Evolutionary conservation across 1,140 invertebrate species (phyloP), one percentile per base, ranked within the genome.

Genomic region (Luehdorfia chinensis): DNA sequence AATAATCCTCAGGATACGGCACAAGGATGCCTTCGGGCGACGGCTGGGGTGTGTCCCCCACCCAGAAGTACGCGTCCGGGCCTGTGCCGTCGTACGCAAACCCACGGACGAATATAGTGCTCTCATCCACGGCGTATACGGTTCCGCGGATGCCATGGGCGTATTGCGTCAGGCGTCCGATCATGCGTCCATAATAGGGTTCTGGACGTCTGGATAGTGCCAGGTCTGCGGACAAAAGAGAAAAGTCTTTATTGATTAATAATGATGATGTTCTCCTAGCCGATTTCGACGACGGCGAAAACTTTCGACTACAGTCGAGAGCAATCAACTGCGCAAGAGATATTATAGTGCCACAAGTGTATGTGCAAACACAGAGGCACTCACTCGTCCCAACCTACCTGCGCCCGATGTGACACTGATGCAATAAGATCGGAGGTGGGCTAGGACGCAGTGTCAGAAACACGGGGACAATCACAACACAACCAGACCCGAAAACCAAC

Each of bases 1-100:
- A 83, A 69, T 93, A 93, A 60, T 94, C 92, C 63, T 95, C 94
- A 18, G 95, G 95, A 77, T 95, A 96, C 0, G 95, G 94, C 66
- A 97, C 92, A 9, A 95, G 91, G 32, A 91, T 92, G 36, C 95
- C 95, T 7, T 93, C 91, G 2, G 94, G 94, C 50, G 90, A 92
- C 1, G 95, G 95, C 34, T 91, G 87, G 0, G 90, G 81, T 1
- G 91, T 91, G 65, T 94, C 94, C 1, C 95, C 95, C 12, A 94
- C 93, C 95, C 94, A 96, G 87, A 97, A 97, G 83, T 91, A 96
- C 2, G 94, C 93, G 75, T 94, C 94, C 36, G 94, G 94, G 9
- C 92, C 94, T 4, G 91, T 93, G 19, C 95, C 95, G 66, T 96
- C 95, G 67, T 97, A 97, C 2, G 89, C 91, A 75, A 97, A 97